Percentiles rank a stretch among this genome's conserved stretches.
These are phyloP conservation scores for Syrphus vitripennis DNA, from an alignment of 2,888 invertebrate species.

Conservation along the genomic window DNA sequence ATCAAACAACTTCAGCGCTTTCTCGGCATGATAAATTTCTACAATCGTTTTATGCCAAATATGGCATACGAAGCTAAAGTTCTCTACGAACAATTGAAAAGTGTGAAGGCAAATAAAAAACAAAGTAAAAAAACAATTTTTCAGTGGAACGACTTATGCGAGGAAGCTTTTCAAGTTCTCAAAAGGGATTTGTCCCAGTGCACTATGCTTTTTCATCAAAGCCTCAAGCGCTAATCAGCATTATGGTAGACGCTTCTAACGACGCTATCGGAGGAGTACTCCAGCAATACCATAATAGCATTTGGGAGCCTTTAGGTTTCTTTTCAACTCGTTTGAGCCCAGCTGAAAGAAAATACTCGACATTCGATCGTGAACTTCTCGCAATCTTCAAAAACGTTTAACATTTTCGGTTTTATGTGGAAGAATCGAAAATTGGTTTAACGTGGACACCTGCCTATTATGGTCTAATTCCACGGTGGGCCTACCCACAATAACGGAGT, in stretches of 20 bases:
- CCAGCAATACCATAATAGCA: not conserved
- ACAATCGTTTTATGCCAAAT: constrained; percentile 6
- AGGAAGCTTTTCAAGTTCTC: not conserved
- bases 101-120: not conserved
- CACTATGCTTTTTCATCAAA: constrained; percentile 24
- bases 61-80: not conserved
- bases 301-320: constrained; percentile 14
- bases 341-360: constrained; percentile 11
- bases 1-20: constrained; percentile 23
- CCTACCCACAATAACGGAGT: too few species aligned
- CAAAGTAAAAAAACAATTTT: not conserved
- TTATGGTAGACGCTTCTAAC: constrained; percentile 5
- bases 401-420: constrained; percentile 16
- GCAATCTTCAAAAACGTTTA: constrained; percentile 23
- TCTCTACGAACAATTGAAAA: constrained; percentile 4
- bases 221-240: not conserved
- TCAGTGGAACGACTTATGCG: not conserved
- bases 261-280: constrained; percentile 36
- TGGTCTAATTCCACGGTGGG: too few species aligned
- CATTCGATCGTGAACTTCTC: constrained; percentile 15
- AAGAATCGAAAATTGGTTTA: too few species aligned
- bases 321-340: constrained; percentile 15
- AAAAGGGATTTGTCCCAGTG: not conserved
- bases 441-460: too few species aligned
- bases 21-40: constrained; percentile 20